A percentile compares a stretch with the other conserved stretches of the same genome.
phyloP scores from a whole-genome alignment of 2,113 vertebrate genomes.

The Corythornis cristatus region DNA sequence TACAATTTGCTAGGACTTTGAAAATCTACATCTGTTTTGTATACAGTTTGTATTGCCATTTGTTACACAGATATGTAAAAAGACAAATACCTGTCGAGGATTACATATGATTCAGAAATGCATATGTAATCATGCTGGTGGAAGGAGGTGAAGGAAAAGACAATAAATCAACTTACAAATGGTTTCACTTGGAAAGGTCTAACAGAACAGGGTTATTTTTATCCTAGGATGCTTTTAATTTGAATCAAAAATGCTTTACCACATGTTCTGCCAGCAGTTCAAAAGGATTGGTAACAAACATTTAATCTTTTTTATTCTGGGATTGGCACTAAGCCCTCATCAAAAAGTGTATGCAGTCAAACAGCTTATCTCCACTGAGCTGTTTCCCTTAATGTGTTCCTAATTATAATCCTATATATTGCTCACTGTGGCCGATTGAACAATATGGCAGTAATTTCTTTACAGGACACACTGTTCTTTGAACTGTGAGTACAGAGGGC shows the following conservation, averaged over 20 bases:
- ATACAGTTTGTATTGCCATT: conserved; percentile 76
- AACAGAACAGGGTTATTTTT: conserved; percentile 83
- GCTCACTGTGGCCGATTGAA: conserved; percentile 81
- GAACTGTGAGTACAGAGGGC: conserved; percentile 84
- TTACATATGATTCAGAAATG: conserved; percentile 76
- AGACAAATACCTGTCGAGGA: conserved; percentile 79
- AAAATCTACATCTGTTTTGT: conserved; percentile 73
- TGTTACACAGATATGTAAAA: conserved; percentile 80
- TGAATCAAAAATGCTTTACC: conserved; percentile 84
- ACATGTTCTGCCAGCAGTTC: conserved; percentile 86
- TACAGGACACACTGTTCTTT: conserved; percentile 83
- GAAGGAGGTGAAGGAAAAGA: conserved; percentile 76
- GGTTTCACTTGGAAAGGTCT: conserved; percentile 81
- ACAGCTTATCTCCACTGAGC: conserved; percentile 83
- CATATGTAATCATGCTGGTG: conserved; percentile 73
- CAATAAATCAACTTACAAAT: conserved; percentile 80
- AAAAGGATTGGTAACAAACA: conserved; percentile 86
- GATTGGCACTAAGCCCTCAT: conserved; percentile 83
- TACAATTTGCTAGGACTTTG: conserved; percentile 66
- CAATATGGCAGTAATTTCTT: conserved; percentile 88
- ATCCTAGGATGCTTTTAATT: conserved; percentile 88
- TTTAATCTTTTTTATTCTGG: conserved; percentile 82
- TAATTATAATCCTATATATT: conserved; percentile 87
- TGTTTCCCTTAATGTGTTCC: conserved; percentile 86
- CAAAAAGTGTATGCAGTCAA: conserved; percentile 80